Conservation (phyloP, 2,797 vertebrate genomes). For the Luscinia luscinia region DNA sequence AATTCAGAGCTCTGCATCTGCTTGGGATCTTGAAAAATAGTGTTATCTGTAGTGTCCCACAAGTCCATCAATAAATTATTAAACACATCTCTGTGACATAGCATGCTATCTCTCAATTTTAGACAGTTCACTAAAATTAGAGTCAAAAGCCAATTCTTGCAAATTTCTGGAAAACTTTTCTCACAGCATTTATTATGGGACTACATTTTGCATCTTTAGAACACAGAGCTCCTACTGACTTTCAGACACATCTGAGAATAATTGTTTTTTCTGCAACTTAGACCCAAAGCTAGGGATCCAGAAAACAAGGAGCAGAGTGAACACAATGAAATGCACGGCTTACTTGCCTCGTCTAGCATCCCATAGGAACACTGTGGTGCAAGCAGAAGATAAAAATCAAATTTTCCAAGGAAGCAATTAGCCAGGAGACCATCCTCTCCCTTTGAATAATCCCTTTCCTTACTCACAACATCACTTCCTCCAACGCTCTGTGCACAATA, state of each 20-base stretch:
- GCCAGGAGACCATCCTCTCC: background rate
- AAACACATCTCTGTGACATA: background rate
- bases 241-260: background rate
- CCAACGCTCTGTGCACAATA: background rate
- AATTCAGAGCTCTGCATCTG: background rate
- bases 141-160: background rate
- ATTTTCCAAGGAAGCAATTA: slow-evolving; percentile 24
- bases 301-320: background rate
- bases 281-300: background rate
- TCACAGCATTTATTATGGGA: background rate
- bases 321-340: background rate
- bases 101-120: background rate
- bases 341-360: background rate
- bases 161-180: background rate
- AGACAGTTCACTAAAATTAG: background rate
- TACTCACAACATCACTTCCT: background rate
- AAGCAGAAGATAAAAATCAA: background rate
- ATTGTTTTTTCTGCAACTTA: background rate
- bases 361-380: background rate
- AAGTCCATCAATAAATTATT: background rate
- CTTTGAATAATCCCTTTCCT: background rate
- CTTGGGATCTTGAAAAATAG: background rate
- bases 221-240: background rate
- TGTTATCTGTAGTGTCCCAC: background rate
- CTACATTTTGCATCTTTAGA: background rate